Evolutionary conservation across 2,797 vertebrate species (phyloP).

Genomic region (Sandelia bainsii): DNA sequence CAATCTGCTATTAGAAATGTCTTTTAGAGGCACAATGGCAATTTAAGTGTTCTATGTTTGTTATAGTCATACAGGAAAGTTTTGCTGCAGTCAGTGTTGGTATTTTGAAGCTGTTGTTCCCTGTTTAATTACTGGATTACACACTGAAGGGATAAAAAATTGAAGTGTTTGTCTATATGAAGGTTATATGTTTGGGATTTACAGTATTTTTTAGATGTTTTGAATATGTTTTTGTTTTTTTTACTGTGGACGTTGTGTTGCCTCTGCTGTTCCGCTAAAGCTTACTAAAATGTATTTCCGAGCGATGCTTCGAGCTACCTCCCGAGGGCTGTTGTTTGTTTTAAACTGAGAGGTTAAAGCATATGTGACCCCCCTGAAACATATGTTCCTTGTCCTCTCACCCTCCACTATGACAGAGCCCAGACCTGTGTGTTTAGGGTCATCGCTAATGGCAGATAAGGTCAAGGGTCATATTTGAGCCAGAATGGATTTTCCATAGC

Average conservation of each 20-base stretch:
- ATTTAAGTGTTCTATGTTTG: conserved; percentile 68
- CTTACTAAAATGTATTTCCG: conserved; percentile 62
- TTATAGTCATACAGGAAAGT: conserved; percentile 56
- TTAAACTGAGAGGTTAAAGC: conserved; percentile 32
- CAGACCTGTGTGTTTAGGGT: conserved; percentile 54
- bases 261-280: conserved; percentile 65
- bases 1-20: conserved; percentile 60
- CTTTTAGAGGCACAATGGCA: conserved; percentile 63
- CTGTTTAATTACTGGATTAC: conserved; percentile 56
- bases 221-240: conserved; percentile 31
- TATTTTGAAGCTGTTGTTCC: conserved; percentile 66
- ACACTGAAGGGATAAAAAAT: conserved; percentile 23
- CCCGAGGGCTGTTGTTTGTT: conserved; percentile 59
- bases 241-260: conserved; percentile 48
- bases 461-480: conserved; percentile 64
- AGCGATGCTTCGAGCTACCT: conserved; percentile 71
- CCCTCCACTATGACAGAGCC: conserved; percentile 46
- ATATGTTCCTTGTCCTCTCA: conserved; percentile 60
- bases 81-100: conserved; percentile 62
- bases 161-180: conserved; percentile 55
- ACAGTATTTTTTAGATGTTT: conserved; percentile 27
- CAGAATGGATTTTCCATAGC: conserved; percentile 74
- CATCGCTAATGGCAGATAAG: conserved; percentile 66
- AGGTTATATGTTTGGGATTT: conserved; percentile 53
- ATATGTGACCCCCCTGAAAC: conserved; percentile 37